Conservation (phyloP, 2,797 vertebrate genomes). For the Cuniculus paca region DNA sequence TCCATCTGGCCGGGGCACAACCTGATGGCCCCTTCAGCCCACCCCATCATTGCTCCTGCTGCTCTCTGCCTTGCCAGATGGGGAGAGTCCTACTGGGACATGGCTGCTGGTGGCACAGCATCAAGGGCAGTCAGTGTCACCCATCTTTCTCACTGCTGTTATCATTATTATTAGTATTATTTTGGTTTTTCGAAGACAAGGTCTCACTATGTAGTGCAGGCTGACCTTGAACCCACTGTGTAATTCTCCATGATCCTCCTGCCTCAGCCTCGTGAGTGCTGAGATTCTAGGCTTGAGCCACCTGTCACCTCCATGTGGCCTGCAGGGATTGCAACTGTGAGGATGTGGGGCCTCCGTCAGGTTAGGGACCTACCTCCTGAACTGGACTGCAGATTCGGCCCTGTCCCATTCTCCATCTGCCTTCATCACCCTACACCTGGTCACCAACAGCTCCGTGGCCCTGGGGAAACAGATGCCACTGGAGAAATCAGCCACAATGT, state of each 20-base stretch:
- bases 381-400: neutral
- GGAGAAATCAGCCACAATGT: neutral
- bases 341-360: neutral
- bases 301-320: neutral
- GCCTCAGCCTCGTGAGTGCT: neutral
- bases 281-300: neutral
- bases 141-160: neutral
- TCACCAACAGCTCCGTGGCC: neutral
- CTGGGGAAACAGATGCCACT: neutral
- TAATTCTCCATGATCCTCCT: neutral
- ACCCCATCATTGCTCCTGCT: neutral
- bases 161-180: too few species aligned
- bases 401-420: neutral
- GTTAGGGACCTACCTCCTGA: neutral
- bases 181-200: neutral
- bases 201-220: neutral
- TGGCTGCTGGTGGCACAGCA: neutral
- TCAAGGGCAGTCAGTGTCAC: neutral
- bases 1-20: fast-evolving
- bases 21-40: fast-evolving
- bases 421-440: neutral
- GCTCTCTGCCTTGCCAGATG: neutral
- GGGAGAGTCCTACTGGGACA: neutral
- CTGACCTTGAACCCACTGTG: neutral
- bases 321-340: neutral